Conservation (phyloP, 2,797 vertebrate species). For the Masticophis lateralis region DNA sequence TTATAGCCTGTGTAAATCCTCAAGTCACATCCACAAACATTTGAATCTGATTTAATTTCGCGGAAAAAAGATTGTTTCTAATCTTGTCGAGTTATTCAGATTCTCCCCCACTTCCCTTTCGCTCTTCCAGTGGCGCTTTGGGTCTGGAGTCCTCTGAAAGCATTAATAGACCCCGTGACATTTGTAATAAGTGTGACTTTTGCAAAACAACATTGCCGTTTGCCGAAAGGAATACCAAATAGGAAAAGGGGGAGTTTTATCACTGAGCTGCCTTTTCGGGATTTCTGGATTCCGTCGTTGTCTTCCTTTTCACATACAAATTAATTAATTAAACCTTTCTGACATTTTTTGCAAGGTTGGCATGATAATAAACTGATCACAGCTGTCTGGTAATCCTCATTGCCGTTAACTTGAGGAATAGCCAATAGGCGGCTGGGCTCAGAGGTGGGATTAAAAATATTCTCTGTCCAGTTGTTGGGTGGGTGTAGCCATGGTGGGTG, state of each 20-base stretch:
- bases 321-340: constrained; percentile 43
- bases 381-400: not conserved
- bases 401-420: not conserved
- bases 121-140: constrained; percentile 67
- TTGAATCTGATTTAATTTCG: constrained; percentile 62
- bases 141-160: constrained; percentile 70
- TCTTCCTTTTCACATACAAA: not conserved
- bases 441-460: too few species aligned
- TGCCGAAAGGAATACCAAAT: constrained; percentile 74
- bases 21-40: constrained; percentile 47
- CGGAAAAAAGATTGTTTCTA: constrained; percentile 62
- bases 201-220: constrained; percentile 72
- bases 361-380: not conserved
- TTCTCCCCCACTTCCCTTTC: constrained; percentile 36
- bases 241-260: constrained; percentile 69
- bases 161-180: constrained; percentile 80
- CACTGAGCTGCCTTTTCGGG: constrained; percentile 70
- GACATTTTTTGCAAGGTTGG: constrained; percentile 46
- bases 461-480: too few species aligned
- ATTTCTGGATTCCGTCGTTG: constrained; percentile 60
- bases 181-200: constrained; percentile 81
- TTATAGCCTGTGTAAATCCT: constrained; percentile 46
- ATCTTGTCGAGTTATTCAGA: constrained; percentile 69
- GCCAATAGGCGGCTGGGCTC: not conserved
- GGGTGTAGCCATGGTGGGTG: too few species aligned